These are phyloP conservation scores for Sardina pilchardus DNA, from an alignment of 2,113 vertebrate genomes.

Conservation along the genomic window DNA sequence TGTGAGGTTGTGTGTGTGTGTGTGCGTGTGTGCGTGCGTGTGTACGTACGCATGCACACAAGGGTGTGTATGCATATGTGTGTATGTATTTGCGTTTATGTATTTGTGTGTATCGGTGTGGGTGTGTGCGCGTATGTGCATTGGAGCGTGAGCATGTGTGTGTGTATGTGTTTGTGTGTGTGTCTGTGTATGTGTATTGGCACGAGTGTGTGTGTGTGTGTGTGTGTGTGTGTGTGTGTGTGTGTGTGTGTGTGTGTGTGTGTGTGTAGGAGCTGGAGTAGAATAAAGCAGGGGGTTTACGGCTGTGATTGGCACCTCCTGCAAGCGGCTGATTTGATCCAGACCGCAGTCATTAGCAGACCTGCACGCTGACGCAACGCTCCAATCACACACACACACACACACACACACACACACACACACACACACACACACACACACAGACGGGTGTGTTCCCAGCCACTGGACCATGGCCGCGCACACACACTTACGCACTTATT, in stretches of 20 bases:
- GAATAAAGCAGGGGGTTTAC: constrained; percentile 59
- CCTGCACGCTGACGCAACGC: constrained; percentile 57
- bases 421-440: constrained; percentile 25
- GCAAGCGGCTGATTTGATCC: constrained; percentile 64
- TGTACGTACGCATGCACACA: constrained; percentile 41
- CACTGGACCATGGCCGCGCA: constrained; percentile 51
- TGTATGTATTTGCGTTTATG: too few species aligned
- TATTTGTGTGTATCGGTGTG: not conserved
- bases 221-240: constrained; percentile 17
- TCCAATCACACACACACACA: constrained; percentile 39
- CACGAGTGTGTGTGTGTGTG: not conserved
- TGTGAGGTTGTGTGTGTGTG: constrained; percentile 21
- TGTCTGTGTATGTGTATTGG: not conserved
- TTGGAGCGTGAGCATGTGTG: constrained; percentile 22
- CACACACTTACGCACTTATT: not conserved
- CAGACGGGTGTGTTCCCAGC: constrained; percentile 52
- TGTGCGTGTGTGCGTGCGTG: constrained; percentile 32
- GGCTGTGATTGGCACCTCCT: constrained; percentile 62
- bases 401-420: constrained; percentile 30
- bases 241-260: constrained; percentile 49
- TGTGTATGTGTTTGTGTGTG: constrained; percentile 8
- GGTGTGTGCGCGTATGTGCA: constrained; percentile 25
- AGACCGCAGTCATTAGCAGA: constrained; percentile 63
- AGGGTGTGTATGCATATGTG: not conserved
- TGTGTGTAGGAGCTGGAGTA: constrained; percentile 50